Evolutionary conservation across 2,797 vertebrate species (phyloP), one percentile per base, ranked within the genome.

Genomic region (Protonibea diacanthus): DNA sequence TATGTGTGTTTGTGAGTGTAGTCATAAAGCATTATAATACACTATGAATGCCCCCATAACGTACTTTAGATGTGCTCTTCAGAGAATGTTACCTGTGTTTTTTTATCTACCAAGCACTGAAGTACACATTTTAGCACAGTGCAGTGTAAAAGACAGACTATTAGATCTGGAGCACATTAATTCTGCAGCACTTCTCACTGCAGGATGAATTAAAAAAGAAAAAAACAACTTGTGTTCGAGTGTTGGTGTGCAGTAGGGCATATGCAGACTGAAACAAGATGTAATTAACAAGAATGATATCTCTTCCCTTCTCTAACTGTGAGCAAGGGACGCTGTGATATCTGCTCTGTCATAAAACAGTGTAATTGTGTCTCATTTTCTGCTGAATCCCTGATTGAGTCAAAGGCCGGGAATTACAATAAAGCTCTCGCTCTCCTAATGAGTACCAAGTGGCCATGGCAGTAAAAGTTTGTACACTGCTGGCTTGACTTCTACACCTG

Each of bases 281-380:
- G 89, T 81, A 93, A 94, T 93, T 93, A 94, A 92, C 79, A 88
- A 92, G 91, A 94, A 90, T 85, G 91, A 94, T 91, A 89, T 88
- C 51, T 77, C 71, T 75, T 66, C 81, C 71, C 78, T 89, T 76
- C 82, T 91, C 66, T 73, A 58, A 88, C 73, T 81, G 69, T 81
- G 85, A 92, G 83, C 73, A 71, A 70, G 71, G 57, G 78, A 84
- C 66, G 80, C 76, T 55, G 51, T 51, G 79, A 87, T 90, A 91
- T 90, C 84, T 73, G 42, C 71, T 78, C 74, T 17, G 69, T 86
- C 70, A 70, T 74, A 77, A 81, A 82, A 71, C 60, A 21, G 75
- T 55, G 70, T 85, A 91, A 93, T 90, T 66, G 21, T 59, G 81
- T 75, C 83, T 91, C 75, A 86, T 93, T 94, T 92, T 87, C 83